phyloP scores from a whole-genome alignment of 2,113 vertebrate genomes.

The Nycticorax nycticorax region DNA sequence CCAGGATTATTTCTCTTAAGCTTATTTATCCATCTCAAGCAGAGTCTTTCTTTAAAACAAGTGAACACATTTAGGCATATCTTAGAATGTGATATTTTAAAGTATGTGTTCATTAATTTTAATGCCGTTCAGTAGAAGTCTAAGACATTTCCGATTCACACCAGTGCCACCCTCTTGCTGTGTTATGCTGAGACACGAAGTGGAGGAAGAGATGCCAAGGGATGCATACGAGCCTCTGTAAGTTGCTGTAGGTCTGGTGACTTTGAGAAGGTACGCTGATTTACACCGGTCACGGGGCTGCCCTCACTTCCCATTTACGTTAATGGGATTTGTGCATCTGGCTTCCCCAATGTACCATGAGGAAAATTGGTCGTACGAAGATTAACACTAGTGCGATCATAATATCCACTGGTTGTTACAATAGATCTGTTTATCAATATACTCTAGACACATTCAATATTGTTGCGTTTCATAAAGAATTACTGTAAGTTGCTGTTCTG shows the following conservation, averaged over 20 bases:
- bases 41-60: neutral
- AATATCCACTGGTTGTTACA: neutral
- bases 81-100: neutral
- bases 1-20: neutral
- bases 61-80: neutral
- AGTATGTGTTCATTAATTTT: neutral
- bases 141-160: neutral
- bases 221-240: neutral
- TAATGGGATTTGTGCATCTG: neutral
- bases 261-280: neutral
- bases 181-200: neutral
- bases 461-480: conserved; percentile 36
- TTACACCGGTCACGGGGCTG: neutral
- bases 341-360: neutral
- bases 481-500: conserved; percentile 18
- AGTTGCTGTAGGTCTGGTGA: neutral
- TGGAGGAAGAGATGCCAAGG: neutral
- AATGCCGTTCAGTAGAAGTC: neutral
- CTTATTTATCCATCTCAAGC: neutral
- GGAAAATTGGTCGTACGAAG: neutral
- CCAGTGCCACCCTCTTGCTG: neutral
- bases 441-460: conserved; percentile 28
- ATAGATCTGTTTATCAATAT: conserved; percentile 57
- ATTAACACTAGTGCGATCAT: neutral
- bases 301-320: neutral